These are phyloP conservation scores for Illadopsis cleaveri DNA, from an alignment of 2,113 vertebrate genomes.

Conservation along the genomic window DNA sequence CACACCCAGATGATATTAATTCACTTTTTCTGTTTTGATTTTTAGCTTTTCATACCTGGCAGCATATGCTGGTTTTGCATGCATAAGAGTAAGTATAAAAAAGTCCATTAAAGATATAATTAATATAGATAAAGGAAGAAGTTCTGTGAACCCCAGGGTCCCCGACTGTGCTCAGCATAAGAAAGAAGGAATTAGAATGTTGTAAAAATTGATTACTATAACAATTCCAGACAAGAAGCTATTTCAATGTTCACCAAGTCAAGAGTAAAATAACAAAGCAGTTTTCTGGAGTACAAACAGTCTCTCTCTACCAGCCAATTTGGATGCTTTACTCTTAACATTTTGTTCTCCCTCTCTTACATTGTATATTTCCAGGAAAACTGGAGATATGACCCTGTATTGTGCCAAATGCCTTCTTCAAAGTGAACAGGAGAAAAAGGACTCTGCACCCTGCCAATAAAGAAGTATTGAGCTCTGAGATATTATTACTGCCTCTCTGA, in stretches of 20 bases:
- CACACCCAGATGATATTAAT: background rate
- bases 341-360: background rate
- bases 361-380: background rate
- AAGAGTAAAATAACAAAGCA: background rate
- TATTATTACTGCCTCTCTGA: background rate
- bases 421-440: background rate
- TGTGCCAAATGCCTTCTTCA: background rate
- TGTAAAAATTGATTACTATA: background rate
- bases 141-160: background rate
- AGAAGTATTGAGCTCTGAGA: background rate
- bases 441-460: background rate
- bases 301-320: background rate
- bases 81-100: background rate
- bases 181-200: background rate
- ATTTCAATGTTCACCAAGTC: constrained; percentile 17
- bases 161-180: background rate
- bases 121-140: background rate
- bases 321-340: background rate
- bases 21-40: background rate
- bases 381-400: background rate
- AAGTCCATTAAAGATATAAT: background rate
- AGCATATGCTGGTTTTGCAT: background rate
- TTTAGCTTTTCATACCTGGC: background rate
- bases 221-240: constrained; percentile 21
- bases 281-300: background rate